phyloP scores from a whole-genome alignment of 2,888 invertebrate genomes.

The Uloborus plumipes region DNA sequence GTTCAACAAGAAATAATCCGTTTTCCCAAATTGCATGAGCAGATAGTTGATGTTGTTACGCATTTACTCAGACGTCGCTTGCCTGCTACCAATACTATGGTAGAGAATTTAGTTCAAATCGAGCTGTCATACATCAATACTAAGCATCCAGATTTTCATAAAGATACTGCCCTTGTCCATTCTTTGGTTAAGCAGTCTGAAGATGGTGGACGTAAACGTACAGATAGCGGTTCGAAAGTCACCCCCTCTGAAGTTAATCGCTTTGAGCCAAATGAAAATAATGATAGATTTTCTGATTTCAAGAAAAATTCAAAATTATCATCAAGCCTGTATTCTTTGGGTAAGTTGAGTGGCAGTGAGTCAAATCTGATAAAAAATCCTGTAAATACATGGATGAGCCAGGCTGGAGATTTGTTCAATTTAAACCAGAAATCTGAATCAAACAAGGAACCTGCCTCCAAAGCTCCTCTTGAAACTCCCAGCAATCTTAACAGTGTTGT shows the following conservation, averaged over 20 bases:
- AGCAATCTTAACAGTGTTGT: slow-evolving; percentile 37
- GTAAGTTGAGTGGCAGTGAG: slow-evolving; percentile 65
- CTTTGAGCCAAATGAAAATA: slow-evolving; percentile 37
- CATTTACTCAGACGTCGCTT: slow-evolving; percentile 91
- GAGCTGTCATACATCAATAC: slow-evolving; percentile 99
- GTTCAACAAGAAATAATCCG: slow-evolving; percentile 94
- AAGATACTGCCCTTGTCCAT: slow-evolving; percentile 92
- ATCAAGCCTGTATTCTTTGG: slow-evolving; percentile 62
- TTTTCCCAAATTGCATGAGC: slow-evolving; percentile 97
- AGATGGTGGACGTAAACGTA: slow-evolving; percentile 43
- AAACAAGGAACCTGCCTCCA: slow-evolving; percentile 70
- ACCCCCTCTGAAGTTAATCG: slow-evolving; percentile 21
- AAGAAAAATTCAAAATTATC: slow-evolving; percentile 30
- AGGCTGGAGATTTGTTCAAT: slow-evolving; percentile 61
- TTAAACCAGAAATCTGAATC: slow-evolving; percentile 66
- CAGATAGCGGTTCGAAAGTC: background rate
- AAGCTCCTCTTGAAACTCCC: background rate
- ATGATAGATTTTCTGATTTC: slow-evolving; percentile 35
- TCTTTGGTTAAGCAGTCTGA: slow-evolving; percentile 78
- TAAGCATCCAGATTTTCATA: slow-evolving; percentile 99
- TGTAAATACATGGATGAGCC: slow-evolving; percentile 34
- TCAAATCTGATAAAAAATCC: slow-evolving; percentile 59
- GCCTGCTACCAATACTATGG: slow-evolving; percentile 96
- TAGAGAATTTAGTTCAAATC: slow-evolving; percentile 96
- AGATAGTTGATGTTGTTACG: slow-evolving; percentile 98